phyloP scores from a whole-genome alignment of 1,140 invertebrate species.

The Glomeris maerens region DNA sequence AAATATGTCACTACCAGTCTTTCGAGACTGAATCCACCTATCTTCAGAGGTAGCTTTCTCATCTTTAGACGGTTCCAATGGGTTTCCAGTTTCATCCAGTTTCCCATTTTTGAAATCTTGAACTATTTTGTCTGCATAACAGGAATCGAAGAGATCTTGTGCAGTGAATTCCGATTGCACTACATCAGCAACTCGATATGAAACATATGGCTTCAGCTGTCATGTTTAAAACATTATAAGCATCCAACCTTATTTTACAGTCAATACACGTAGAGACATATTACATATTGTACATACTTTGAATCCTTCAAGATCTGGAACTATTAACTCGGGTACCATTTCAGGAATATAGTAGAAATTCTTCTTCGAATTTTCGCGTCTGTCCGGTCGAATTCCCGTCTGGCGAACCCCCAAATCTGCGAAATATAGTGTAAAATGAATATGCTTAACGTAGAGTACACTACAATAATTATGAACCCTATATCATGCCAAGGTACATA shows the following conservation, averaged over 20 bases:
- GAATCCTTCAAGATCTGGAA: conserved; percentile 68
- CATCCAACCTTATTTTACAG: not conserved
- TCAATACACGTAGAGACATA: not conserved
- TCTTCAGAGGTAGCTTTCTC: conserved; percentile 55
- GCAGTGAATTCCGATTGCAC: conserved; percentile 64
- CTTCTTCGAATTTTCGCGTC: no score
- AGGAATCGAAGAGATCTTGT: conserved; percentile 63
- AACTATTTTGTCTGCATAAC: conserved; percentile 66
- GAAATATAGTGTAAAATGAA: conserved; percentile 12
- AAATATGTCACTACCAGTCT: conserved; percentile 67
- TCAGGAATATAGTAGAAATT: conserved; percentile 58
- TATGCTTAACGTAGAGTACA: conserved; percentile 15
- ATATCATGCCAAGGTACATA: conserved; percentile 5
- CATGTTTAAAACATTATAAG: conserved; percentile 24
- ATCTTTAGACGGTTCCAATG: conserved; percentile 51
- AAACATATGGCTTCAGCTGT: conserved; percentile 82
- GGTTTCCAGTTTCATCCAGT: conserved; percentile 47
- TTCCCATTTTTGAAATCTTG: conserved; percentile 58
- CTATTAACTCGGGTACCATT: conserved; percentile 81
- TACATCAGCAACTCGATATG: conserved; percentile 59
- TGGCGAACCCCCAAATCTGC: conserved; percentile 48
- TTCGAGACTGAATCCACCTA: conserved; percentile 47
- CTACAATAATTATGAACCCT: conserved; percentile 13
- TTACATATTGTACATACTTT: conserved; percentile 32
- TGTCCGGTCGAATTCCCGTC: conserved; percentile 37